Base-by-base conservation (phyloP, 2,888 invertebrate genomes). In the Cataglyphis albicans region DNA sequence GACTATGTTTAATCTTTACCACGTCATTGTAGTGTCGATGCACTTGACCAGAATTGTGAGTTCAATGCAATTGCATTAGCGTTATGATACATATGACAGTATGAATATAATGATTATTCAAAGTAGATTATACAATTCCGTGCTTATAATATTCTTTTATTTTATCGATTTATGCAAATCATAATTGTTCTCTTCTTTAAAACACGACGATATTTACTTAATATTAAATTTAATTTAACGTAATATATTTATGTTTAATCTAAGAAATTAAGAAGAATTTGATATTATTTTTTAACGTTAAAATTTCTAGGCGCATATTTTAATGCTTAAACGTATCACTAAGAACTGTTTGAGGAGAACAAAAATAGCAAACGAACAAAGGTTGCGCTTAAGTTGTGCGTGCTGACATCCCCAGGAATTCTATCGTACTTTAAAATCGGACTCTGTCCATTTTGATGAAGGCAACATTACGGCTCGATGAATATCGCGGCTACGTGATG, bases 331-430 rank as follows among this genome's bases (percentile, higher is more conserved):
- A 78, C 18, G 12, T 21, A 3, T 21, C 15, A 15, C 44, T 68
- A 59, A 44, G 21, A 67, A 18, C 32, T 38, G 15, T 32, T 76
- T 44, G 57, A 32, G 12, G 41, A 67, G 55, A 59, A 59, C 59
- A 41, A 59, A 78, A 78, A 70, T 78, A 70, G 68, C 21, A 38
- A 4, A 25, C 21, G 41, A 70, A 78, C 44, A 70, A 59, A 78
- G 78, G 70, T 59, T 70, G 21, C n/a, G 3, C 12, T 52, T 70
- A 44, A 78, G 59, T 41, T 65, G 44, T 78, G 32, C 9, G 70
- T 78, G 78, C 70, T 78, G 78, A 78, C 78, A 78, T 78, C 78
- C 67, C 21, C 59, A 78, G 78, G 70, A 59, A 44, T 41, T 59
- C 44, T 70, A 18, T 2, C 7, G 70, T 25, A 78, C 70, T 70